These are phyloP conservation scores for Columba livia DNA, from an alignment of 2,113 vertebrate genomes.

Conservation along the genomic window DNA sequence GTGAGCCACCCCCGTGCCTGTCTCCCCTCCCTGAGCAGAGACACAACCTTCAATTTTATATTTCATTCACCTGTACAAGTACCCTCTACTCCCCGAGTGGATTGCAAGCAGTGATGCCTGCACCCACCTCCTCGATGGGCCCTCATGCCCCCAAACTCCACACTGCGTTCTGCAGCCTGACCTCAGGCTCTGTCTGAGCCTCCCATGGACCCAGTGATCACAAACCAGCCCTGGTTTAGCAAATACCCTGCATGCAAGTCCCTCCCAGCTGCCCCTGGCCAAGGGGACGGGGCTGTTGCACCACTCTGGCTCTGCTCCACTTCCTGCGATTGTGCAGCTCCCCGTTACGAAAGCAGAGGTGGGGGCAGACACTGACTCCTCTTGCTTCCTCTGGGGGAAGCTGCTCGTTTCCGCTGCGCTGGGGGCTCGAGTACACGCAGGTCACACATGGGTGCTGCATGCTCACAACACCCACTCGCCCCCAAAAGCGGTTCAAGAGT, in stretches of 20 bases:
- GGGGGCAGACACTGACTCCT: neutral
- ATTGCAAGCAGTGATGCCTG: neutral
- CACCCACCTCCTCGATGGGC: neutral
- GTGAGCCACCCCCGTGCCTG: rapidly evolving
- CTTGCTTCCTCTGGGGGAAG: neutral
- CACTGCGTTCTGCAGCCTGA: rapidly evolving
- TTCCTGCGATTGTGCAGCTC: conserved; percentile 47
- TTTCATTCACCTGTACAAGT: rapidly evolving
- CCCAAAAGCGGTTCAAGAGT: neutral
- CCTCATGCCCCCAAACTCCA: rapidly evolving
- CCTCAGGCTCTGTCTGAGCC: neutral
- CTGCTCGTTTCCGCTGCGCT: rapidly evolving
- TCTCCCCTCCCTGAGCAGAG: rapidly evolving
- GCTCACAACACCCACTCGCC: neutral
- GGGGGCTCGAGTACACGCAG: rapidly evolving
- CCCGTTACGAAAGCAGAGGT: neutral
- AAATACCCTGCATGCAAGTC: neutral
- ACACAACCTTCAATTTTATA: rapidly evolving
- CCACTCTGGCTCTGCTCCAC: neutral
- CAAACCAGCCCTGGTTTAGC: neutral
- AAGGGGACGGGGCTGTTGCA: neutral
- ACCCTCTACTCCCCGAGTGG: rapidly evolving
- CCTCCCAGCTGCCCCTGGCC: rapidly evolving
- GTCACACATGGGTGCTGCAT: rapidly evolving
- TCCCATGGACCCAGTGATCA: rapidly evolving